A percentile compares a stretch with the other conserved stretches of the same genome.
Evolutionary conservation across 1,140 invertebrate genomes (phyloP).

Genomic region (Nixonia krombeini): DNA sequence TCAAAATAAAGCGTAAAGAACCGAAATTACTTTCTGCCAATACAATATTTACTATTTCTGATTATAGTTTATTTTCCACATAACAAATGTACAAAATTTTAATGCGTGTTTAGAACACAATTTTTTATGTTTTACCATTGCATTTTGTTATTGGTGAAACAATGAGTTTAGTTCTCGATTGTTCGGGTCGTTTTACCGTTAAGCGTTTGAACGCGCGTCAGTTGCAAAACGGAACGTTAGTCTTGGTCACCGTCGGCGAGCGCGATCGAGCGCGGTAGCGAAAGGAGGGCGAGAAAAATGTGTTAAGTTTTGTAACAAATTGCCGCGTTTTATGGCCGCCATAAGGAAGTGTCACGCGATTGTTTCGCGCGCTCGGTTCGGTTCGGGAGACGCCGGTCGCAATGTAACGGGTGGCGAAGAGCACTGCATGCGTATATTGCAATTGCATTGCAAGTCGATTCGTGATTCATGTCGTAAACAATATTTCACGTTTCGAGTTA

Average conservation of each 20-base stretch:
- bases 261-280: too few relatives aligned
- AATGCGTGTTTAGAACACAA: too few relatives aligned
- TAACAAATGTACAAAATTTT: too few relatives aligned
- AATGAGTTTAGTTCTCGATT: not conserved
- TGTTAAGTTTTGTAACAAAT: conserved; percentile 48
- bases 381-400: too few relatives aligned
- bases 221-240: not conserved
- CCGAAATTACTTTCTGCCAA: too few relatives aligned
- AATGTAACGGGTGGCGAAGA: conserved; percentile 12
- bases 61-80: too few relatives aligned
- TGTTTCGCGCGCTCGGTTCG: conserved; percentile 47
- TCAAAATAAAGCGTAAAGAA: too few relatives aligned
- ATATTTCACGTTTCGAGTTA: not conserved
- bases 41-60: too few relatives aligned
- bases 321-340: conserved; percentile 60
- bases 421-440: conserved; percentile 6
- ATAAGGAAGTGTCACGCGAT: conserved; percentile 64
- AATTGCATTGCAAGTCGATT: conserved; percentile 2
- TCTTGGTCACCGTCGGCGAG: conserved; percentile 5
- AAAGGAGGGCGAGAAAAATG: conserved; percentile 21
- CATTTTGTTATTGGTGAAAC: too few relatives aligned
- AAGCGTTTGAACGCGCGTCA: not conserved
- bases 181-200: not conserved
- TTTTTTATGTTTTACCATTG: too few relatives aligned
- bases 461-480: conserved; percentile 3